Percentiles rank a stretch among this genome's conserved stretches.
These are phyloP conservation scores for Ophioninae sp. DNA, from an alignment of 2,888 invertebrate genomes.

Conservation along the genomic window DNA sequence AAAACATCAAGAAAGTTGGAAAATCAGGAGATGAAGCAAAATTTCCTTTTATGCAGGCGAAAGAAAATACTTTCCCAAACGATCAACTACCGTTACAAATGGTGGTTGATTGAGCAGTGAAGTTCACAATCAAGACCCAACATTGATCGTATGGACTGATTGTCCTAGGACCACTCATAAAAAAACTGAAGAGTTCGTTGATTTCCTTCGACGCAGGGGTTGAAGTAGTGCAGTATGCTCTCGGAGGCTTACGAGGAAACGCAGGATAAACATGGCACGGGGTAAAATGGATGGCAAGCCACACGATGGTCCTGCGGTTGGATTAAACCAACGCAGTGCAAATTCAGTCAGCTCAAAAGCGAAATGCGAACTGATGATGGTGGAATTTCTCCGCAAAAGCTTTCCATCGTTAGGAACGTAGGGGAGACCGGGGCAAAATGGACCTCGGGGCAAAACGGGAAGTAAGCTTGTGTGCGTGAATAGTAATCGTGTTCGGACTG, in stretches of 20 bases:
- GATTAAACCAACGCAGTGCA: slow-evolving; percentile 37
- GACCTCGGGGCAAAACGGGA: no score
- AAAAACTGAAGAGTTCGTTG: no score
- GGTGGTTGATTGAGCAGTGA: not conserved
- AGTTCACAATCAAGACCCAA: not conserved
- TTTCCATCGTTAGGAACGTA: slow-evolving; percentile 60
- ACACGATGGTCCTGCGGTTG: slow-evolving; percentile 17
- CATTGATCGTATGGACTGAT: not conserved
- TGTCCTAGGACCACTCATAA: no score
- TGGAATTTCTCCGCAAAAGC: slow-evolving; percentile 45
- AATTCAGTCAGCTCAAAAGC: slow-evolving; percentile 49
- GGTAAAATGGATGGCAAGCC: slow-evolving; percentile 13
- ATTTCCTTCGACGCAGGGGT: not conserved
- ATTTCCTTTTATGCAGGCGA: not conserved
- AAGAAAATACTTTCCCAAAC: not conserved
- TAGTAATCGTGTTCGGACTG: no score
- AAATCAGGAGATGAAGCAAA: not conserved
- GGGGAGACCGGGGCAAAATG: no score
- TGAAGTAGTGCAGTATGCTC: not conserved
- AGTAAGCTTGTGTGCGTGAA: no score
- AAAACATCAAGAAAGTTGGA: not conserved
- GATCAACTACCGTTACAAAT: slow-evolving; percentile 1
- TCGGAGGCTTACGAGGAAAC: slow-evolving; percentile 15
- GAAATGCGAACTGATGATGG: slow-evolving; percentile 51
- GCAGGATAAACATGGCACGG: not conserved